phyloP scores from a whole-genome alignment of 1,140 invertebrate genomes.

The Alviniconcha marisindica region DNA sequence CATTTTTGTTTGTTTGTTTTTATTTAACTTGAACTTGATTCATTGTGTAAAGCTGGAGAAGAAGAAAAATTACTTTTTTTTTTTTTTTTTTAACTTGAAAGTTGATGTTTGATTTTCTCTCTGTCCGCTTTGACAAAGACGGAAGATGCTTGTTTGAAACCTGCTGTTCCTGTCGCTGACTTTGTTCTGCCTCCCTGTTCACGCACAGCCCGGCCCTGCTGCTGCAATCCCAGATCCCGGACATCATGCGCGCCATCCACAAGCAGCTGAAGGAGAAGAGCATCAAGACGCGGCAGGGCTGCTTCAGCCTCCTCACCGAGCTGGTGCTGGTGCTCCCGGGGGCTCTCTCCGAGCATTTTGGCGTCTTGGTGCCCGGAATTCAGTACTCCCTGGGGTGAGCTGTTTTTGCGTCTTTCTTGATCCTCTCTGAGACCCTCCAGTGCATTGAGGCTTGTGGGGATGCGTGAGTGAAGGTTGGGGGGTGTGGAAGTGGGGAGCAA shows the following conservation, averaged over 20 bases:
- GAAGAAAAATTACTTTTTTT: conserved; percentile 23
- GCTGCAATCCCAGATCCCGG: conserved; percentile 80
- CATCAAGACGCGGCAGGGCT: conserved; percentile 94
- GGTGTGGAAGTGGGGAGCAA: too few relatives aligned
- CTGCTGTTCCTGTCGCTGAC: too few relatives aligned
- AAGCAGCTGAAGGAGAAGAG: conserved; percentile 95
- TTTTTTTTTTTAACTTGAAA: conserved; percentile 1
- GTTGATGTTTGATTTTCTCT: not conserved
- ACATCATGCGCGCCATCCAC: conserved; percentile 92
- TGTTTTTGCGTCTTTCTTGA: not conserved
- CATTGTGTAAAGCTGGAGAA: not conserved
- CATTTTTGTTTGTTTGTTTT: too few relatives aligned
- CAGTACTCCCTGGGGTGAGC: conserved; percentile 89
- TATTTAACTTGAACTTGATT: too few relatives aligned
- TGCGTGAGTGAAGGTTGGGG: too few relatives aligned
- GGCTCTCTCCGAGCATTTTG: conserved; percentile 90
- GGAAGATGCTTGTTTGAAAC: too few relatives aligned
- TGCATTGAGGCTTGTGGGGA: too few relatives aligned
- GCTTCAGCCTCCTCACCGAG: conserved; percentile 93
- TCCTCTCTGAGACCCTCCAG: too few relatives aligned
- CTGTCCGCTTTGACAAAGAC: too few relatives aligned
- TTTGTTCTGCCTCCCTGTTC: too few relatives aligned
- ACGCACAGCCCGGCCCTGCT: conserved; percentile 74
- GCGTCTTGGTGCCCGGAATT: conserved; percentile 91
- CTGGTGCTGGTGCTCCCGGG: conserved; percentile 92